Evolutionary conservation across 1,140 invertebrate genomes (phyloP).

Genomic region (Teleopsis dalmanni): DNA sequence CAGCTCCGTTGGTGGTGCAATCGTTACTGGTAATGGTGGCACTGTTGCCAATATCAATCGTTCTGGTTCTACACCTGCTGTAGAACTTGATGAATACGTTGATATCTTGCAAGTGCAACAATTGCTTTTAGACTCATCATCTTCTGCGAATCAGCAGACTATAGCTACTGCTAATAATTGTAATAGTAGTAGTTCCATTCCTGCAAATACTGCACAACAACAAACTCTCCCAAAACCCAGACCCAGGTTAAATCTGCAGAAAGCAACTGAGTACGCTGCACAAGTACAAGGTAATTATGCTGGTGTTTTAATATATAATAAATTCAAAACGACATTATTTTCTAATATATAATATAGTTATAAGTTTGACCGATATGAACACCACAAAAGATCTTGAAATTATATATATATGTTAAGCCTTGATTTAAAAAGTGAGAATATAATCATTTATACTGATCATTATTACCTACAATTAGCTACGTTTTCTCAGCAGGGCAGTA

Average conservation of each 20-base stretch:
- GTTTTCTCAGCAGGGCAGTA: too few species aligned
- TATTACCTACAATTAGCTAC: too few species aligned
- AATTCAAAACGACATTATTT: too few species aligned
- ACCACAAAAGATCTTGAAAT: too few species aligned
- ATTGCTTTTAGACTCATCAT: constrained; percentile 45
- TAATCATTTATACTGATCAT: too few species aligned
- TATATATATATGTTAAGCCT: too few species aligned
- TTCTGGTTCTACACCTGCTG: background rate
- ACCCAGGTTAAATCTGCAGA: constrained; percentile 38
- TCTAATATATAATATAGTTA: too few species aligned
- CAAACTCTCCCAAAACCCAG: constrained; percentile 29
- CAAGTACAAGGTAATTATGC: constrained; percentile 28
- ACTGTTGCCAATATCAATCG: background rate
- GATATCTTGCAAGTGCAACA: constrained; percentile 51
- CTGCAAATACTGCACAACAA: constrained; percentile 6
- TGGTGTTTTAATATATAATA: background rate
- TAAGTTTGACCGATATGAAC: too few species aligned
- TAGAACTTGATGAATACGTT: constrained; percentile 46
- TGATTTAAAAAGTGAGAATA: too few species aligned
- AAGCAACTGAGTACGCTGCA: constrained; percentile 40
- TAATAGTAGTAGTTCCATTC: background rate
- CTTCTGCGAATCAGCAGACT: constrained; percentile 16
- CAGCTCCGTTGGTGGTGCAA: background rate
- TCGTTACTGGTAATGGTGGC: constrained; percentile 7
- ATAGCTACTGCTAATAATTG: constrained; percentile 10